Evolutionary conservation across 2,113 vertebrate species (phyloP).

Genomic region (Aldabrachelys gigantea): DNA sequence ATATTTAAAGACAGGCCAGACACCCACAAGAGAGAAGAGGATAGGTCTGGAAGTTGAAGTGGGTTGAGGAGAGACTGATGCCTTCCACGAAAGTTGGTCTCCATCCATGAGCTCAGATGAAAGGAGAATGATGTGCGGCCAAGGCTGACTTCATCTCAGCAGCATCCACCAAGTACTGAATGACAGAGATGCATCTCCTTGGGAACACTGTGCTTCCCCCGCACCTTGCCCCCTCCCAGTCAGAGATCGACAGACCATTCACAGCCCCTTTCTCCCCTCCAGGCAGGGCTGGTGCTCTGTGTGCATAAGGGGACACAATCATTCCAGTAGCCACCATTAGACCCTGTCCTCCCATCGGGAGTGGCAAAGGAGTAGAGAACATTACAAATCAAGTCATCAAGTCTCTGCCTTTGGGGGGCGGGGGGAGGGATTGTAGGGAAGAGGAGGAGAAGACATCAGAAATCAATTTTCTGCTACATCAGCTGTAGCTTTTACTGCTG

Average conservation of each 20-base stretch:
- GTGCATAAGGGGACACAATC: not conserved
- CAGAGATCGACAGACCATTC: not conserved
- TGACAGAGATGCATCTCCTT: not conserved
- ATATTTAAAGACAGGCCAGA: not conserved
- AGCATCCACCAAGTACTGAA: not conserved
- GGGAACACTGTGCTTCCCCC: not conserved
- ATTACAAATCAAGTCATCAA: not conserved
- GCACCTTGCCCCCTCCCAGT: not conserved
- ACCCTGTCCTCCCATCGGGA: not conserved
- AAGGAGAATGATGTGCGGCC: not conserved
- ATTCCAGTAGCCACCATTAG: not conserved
- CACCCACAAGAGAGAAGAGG: not conserved
- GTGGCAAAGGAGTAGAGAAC: not conserved
- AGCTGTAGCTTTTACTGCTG: not conserved
- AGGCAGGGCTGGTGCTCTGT: not conserved
- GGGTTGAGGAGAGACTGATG: not conserved
- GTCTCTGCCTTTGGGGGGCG: not conserved
- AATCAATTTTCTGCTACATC: not conserved
- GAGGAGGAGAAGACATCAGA: not conserved
- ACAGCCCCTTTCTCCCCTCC: not conserved
- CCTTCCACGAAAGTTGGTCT: not conserved
- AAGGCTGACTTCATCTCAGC: not conserved
- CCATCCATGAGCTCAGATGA: not conserved
- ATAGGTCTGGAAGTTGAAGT: not conserved
- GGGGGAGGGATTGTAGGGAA: not conserved